Percentiles rank a stretch among this genome's conserved stretches.
Evolutionary conservation across 2,888 invertebrate genomes (phyloP).

Genomic region (Cheilosia grossa): DNA sequence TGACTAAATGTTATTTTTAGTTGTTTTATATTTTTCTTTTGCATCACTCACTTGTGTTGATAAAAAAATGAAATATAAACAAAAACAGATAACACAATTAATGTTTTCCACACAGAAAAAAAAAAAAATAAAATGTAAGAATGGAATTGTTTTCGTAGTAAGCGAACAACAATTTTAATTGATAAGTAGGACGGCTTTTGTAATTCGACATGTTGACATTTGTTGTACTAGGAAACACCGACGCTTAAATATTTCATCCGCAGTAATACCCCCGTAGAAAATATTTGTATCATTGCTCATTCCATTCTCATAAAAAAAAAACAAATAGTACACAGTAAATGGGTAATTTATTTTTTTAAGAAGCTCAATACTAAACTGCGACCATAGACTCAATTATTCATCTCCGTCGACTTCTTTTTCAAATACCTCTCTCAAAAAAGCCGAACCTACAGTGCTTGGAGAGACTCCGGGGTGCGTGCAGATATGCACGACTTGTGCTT

Average conservation of each 20-base stretch:
- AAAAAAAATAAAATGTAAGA: conserved; percentile 1
- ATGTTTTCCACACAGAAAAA: conserved; percentile 22
- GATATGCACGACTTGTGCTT: too few species aligned
- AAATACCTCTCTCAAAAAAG: too few species aligned
- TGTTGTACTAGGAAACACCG: conserved; percentile 32
- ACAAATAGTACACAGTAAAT: not conserved
- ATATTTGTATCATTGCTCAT: not conserved
- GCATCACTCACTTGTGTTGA: conserved; percentile 76
- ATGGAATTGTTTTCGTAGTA: not conserved
- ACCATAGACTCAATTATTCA: too few species aligned
- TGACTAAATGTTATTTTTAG: conserved; percentile 48
- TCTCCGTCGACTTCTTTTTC: too few species aligned
- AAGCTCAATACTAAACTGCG: too few species aligned
- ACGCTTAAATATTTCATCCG: conserved; percentile 17
- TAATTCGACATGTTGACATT: conserved; percentile 42
- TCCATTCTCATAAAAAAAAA: not conserved
- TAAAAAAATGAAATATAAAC: conserved; percentile 51
- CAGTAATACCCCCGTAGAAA: not conserved
- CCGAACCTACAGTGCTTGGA: too few species aligned
- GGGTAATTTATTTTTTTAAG: too few species aligned
- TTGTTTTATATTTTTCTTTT: conserved; percentile 54
- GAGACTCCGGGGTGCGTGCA: too few species aligned
- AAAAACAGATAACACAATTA: conserved; percentile 37
- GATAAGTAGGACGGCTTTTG: conserved; percentile 28
- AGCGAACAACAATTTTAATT: not conserved